Evolutionary conservation across 2,113 vertebrate genomes (phyloP).

Genomic region (Antennarius striatus): DNA sequence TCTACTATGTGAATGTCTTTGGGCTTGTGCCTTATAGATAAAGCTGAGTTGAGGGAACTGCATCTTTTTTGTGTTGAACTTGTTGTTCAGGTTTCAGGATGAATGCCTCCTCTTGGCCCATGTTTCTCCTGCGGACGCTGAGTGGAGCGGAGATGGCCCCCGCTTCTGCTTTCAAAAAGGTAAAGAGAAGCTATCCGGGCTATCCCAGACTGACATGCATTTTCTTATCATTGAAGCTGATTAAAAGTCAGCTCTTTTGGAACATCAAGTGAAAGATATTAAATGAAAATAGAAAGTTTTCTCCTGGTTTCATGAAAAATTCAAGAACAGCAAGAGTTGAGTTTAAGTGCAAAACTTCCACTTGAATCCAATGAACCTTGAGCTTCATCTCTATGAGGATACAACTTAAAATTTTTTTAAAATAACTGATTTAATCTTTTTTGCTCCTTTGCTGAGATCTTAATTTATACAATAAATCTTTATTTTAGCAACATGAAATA

Average conservation of each 20-base stretch:
- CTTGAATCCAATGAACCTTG: neutral
- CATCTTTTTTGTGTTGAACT: neutral
- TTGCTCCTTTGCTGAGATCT: neutral
- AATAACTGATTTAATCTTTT: neutral
- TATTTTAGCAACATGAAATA: neutral
- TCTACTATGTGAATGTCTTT: too few relatives aligned
- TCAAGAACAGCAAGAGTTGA: too few relatives aligned
- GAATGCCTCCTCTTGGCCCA: conserved; percentile 97
- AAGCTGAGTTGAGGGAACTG: too few relatives aligned
- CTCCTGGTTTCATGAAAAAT: neutral
- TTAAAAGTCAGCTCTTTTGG: too few relatives aligned
- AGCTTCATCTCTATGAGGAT: too few relatives aligned
- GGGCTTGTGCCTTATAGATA: too few relatives aligned
- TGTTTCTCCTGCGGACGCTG: conserved; percentile 94
- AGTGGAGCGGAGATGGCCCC: conserved; percentile 95
- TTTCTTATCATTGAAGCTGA: neutral
- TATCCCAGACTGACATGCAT: too few relatives aligned
- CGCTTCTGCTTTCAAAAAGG: conserved; percentile 89
- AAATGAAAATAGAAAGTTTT: neutral
- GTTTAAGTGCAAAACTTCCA: too few relatives aligned
- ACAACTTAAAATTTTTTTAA: neutral
- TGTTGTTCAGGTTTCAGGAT: conserved; percentile 88
- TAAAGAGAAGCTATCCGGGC: conserved; percentile 44
- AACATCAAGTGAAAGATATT: too few relatives aligned
- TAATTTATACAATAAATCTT: neutral